Base-by-base conservation (phyloP, 2,888 invertebrate genomes). In the Lottia scabra region DNA sequence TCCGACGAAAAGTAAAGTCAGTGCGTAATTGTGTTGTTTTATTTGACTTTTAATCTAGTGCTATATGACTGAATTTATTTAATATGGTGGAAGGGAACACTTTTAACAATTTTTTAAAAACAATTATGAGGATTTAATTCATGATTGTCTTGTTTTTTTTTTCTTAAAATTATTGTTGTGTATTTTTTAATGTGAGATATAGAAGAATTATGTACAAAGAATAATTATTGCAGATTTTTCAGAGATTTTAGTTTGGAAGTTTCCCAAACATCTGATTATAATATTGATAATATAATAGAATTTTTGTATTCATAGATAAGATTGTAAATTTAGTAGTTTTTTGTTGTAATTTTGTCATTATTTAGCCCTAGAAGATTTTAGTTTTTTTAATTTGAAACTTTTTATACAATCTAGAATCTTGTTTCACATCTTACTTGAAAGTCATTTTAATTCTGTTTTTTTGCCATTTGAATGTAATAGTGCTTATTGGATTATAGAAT, bases 261-360 rank as follows among this genome's bases (percentile, higher is more conserved):
- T 56, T 56, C 19, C 56, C 56, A 56, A 56, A 56, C 19, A 8
- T 23, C 19, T 23, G 10, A 23, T 23, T 23, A 56, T 56, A 38
- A 38, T 56, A 38, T 8, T 38, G 10, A 23, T 56, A 19, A 23
- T 56, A 56, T 56, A 56, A 23, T 56, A 56, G 19, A 56, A 23
- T 56, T 23, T 56, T 56, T 56, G 56, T 56, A 56, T 38, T 38
- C 38, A 38, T 38, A 23, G 23, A 56, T 56, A 13, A 23, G 56
- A 56, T 56, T 56, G 56, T 56, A 56, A 56, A 56, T 56, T 56
- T 23, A 56, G 56, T 56, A 56, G 56, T 56, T 19, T 56, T 23
- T 19, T 23, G 19, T 56, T 56, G 56, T 56, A 56, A 56, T 56
- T 56, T 56, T 23, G 8, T 23, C 23, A 23, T 56, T 23, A 56